Percentiles rank a stretch among this genome's conserved stretches.
These are phyloP conservation scores for Apaloderma vittatum DNA, from an alignment of 2,113 vertebrate species.

Conservation along the genomic window DNA sequence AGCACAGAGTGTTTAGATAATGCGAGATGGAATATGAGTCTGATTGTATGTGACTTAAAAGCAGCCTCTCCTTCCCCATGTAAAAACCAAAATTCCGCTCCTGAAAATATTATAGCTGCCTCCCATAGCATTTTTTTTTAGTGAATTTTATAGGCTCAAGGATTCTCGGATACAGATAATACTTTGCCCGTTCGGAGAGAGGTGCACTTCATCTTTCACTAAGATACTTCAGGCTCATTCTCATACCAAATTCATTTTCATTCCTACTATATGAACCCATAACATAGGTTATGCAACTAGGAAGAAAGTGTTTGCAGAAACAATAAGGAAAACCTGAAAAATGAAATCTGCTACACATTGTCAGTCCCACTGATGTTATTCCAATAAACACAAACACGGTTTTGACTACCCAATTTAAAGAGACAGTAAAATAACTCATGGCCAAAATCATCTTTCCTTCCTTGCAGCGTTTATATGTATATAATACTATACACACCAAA, in stretches of 20 bases:
- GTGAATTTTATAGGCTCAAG: neutral
- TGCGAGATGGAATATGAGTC: neutral
- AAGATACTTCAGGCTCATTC: slow-evolving; percentile 25
- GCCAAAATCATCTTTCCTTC: neutral
- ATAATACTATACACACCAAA: neutral
- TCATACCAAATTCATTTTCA: slow-evolving; percentile 53
- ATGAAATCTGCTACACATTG: neutral
- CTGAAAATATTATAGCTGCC: neutral
- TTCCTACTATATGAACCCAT: neutral
- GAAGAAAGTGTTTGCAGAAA: slow-evolving; percentile 28
- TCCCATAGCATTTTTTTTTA: neutral
- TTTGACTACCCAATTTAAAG: neutral
- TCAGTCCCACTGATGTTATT: slow-evolving; percentile 13
- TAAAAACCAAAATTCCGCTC: neutral
- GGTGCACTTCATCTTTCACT: slow-evolving; percentile 28
- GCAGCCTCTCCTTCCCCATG: neutral
- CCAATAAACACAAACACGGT: slow-evolving; percentile 12
- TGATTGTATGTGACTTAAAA: slow-evolving; percentile 39
- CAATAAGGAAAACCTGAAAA: slow-evolving; percentile 3
- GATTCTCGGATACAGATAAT: slow-evolving; percentile 1
- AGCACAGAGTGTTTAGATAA: neutral
- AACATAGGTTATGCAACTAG: slow-evolving; percentile 58
- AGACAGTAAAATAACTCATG: slow-evolving; percentile 1
- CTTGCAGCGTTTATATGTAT: neutral
- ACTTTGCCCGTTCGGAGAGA: neutral